These are phyloP conservation scores for Capra hircus DNA, from an alignment of 2,113 vertebrate genomes.

Conservation along the genomic window DNA sequence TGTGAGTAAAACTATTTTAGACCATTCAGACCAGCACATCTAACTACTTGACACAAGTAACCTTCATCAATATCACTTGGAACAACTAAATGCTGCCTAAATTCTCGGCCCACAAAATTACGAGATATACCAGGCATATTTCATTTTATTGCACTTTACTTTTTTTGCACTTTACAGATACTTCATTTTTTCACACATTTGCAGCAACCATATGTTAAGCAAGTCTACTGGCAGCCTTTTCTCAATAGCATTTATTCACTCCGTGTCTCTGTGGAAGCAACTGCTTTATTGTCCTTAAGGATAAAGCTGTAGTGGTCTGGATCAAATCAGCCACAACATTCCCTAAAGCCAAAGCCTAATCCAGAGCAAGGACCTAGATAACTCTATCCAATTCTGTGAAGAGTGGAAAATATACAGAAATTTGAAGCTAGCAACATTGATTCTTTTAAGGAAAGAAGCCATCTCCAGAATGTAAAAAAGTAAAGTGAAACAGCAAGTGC, in stretches of 20 bases:
- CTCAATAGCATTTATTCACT: background rate
- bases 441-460: background rate
- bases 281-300: background rate
- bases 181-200: background rate
- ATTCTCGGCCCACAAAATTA: background rate
- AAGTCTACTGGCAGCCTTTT: background rate
- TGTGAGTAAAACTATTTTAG: background rate
- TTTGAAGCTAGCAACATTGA: background rate
- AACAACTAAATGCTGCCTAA: background rate
- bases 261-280: background rate
- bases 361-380: background rate
- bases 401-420: background rate
- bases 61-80: background rate
- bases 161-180: background rate
- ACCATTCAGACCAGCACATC: background rate
- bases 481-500: background rate
- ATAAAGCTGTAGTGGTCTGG: background rate
- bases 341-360: background rate
- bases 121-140: background rate
- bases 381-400: background rate
- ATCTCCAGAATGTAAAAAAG: background rate
- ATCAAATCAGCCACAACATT: background rate
- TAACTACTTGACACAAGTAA: background rate
- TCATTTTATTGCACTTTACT: background rate
- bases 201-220: background rate